A percentile compares a stretch with the other conserved stretches of the same genome.
phyloP scores from a whole-genome alignment of 2,888 invertebrate species.

The Oeneis ivallda region DNA sequence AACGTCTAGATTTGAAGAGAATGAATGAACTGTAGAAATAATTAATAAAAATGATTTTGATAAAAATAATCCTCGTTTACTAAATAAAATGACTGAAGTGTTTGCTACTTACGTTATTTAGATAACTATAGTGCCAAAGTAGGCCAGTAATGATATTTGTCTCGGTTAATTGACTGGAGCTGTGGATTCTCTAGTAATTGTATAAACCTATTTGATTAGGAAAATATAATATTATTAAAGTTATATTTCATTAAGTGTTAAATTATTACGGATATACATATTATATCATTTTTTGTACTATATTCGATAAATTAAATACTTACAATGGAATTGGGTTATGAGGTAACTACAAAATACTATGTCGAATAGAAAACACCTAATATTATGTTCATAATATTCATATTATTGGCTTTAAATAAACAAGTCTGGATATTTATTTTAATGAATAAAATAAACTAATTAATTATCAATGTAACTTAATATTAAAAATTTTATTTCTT shows the following conservation, averaged over 20 bases:
- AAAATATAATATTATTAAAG: conserved; percentile 24
- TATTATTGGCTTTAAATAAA: conserved; percentile 29
- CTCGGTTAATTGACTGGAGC: conserved; percentile 23
- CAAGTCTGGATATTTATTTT: conserved; percentile 12
- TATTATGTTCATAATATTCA: conserved; percentile 14
- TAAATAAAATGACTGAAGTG: conserved; percentile 68
- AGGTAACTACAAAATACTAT: conserved; percentile 24
- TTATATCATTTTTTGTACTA: conserved; percentile 33
- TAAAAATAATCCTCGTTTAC: conserved; percentile 38
- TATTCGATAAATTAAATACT: conserved; percentile 15
- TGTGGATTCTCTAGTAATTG: conserved; percentile 28
- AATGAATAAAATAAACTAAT: background rate
- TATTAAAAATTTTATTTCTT: conserved; percentile 12
- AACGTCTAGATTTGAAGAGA: conserved; percentile 9
- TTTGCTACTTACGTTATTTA: conserved; percentile 68
- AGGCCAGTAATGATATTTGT: conserved; percentile 29
- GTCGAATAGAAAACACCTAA: conserved; percentile 11
- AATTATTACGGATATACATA: conserved; percentile 20
- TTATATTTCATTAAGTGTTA: conserved; percentile 27
- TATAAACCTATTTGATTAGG: conserved; percentile 30
- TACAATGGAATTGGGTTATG: conserved; percentile 28
- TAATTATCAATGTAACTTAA: conserved; percentile 2
- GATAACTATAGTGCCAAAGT: conserved; percentile 43
- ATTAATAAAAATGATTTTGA: conserved; percentile 39
- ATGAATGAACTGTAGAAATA: conserved; percentile 37